Conservation (phyloP, 92 coral and sea anemone genomes). For the Nematostella vectensis region DNA sequence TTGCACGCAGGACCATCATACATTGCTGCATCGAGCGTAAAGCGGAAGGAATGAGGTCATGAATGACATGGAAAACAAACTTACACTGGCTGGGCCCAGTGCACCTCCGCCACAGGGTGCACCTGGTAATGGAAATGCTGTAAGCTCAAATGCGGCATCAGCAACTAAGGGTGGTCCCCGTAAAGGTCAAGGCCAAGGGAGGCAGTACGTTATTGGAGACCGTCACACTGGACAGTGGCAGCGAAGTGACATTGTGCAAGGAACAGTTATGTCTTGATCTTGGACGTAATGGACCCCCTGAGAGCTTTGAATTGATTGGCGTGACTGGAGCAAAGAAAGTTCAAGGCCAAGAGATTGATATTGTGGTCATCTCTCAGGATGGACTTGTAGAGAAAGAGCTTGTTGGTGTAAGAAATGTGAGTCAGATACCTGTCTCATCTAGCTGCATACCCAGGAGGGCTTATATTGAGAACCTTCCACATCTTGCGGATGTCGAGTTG, state of each 20-base stretch:
- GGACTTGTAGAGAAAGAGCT: constrained; percentile 30
- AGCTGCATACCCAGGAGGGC: constrained; percentile 8
- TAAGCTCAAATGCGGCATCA: constrained; percentile 24
- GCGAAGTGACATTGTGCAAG: constrained; percentile 58
- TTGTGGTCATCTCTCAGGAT: constrained; percentile 44
- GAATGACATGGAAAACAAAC: neutral
- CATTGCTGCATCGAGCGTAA: constrained; percentile 32
- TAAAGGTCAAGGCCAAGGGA: constrained; percentile 43
- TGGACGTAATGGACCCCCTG: constrained; percentile 24
- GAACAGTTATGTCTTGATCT: constrained; percentile 28
- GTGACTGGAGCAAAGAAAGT: constrained; percentile 39
- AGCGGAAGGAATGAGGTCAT: neutral
- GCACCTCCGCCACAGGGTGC: neutral
- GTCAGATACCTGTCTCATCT: constrained; percentile 37
- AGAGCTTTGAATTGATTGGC: constrained; percentile 42
- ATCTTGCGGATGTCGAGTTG: neutral
- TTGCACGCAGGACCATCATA: constrained; percentile 41
- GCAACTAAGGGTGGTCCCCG: constrained; percentile 66
- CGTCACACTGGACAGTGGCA: constrained; percentile 51
- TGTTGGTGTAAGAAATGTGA: constrained; percentile 38
- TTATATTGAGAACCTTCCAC: constrained; percentile 8
- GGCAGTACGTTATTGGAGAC: constrained; percentile 23
- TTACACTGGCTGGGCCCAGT: neutral
- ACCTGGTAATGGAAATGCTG: neutral
- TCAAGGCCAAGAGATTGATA: constrained; percentile 29